Evolutionary conservation across 1,140 invertebrate genomes (phyloP), one percentile per base, ranked within the genome.

Genomic region (Pogonognathellus flavescens): DNA sequence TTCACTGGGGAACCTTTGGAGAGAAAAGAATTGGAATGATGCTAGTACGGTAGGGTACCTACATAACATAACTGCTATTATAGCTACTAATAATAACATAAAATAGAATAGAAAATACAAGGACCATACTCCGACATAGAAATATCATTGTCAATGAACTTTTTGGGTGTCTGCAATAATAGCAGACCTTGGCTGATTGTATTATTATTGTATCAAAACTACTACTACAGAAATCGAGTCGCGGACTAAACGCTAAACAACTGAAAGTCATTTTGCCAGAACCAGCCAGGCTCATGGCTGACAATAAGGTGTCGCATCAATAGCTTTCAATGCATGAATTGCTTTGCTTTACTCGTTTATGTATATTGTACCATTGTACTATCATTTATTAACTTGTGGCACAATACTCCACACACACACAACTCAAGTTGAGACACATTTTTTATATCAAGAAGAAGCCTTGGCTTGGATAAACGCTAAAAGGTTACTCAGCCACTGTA

Each of bases 81-180:
- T 41, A 41, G 2, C 6, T 41, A 41, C 31, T 41, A 41, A 66
- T 25, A 66, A 16, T 16, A 16, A 41, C n/a, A 9, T 7, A 41
- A 49, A 72, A 50, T 31, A 49, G 41, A 76, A 76, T 76, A 18
- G 25, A 76, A 76, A 76, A 18, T 76, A 50, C 70, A 76, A 76
- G 70, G 70, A 49, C 70, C 49, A 57, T 8, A 9, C 14, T 41
- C n/a, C 41, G 14, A 31, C 70, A 76, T 76, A 76, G 9, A 76
- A 76, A 76, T 76, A 25, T 41, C 25, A 76, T 76, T 76, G 70
- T 76, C 70, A 76, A 76, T 76, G 70, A 76, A 76, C 70, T 76
- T 76, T 70, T 76, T 76, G 70, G 70, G 70, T 76, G 25, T 76
- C 14, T 50, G 70, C 25, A 76, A 76, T 41, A 76, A 76, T 76